Base-by-base conservation (phyloP, 2,888 invertebrate genomes). In the Lacanobia wlatinum region DNA sequence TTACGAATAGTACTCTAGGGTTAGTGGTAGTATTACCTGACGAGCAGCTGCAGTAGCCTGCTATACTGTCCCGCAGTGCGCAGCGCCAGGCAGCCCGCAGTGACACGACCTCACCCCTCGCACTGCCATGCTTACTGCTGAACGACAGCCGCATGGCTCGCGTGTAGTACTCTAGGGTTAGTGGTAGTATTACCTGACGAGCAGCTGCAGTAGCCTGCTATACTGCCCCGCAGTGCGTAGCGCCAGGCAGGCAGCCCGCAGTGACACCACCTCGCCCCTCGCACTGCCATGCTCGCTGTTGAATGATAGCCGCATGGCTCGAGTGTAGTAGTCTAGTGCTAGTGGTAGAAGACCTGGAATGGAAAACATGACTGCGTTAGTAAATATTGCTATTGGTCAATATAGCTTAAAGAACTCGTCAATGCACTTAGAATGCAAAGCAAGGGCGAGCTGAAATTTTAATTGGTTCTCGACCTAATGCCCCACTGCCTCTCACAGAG, bases 11-110 rank as follows among this genome's bases (percentile, higher is more conserved):
- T 94, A 91, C 3, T 91, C 86, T 4, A 96, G 80, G 0, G 96
- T 92, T 34, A 92, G 75, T 0, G 95, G 93, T 12, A 91, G 85
- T 5, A 43, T 58, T 76, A 97, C 97, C 98, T 97, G 40, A 97
- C 97, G 50, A 97, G 92, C 52, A 97, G 91, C 89, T 97, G 97
- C 87, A 97, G 96, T 74, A 97, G 94, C 82, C 97, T 94, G 3
- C 97, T 97, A 86, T 96, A 95, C 89, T 97, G 97, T 4, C 98
- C 98, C 52, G 94, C 93, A 71, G 96, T 95, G 73, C 98, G 95
- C 71, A 98, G 93, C 68, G 97, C 94, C 72, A 97, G 96, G 52
- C 96, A 10, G 97, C 97, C 48, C 94, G 97, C 90, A 89, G 96
- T 89, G 94, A 94, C 92, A 95, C 96, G 93, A 96, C 96, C 96